Evolutionary conservation across 2,113 vertebrate genomes (phyloP), one percentile per base, ranked within the genome.

Genomic region (Sclerurus mexicanus): DNA sequence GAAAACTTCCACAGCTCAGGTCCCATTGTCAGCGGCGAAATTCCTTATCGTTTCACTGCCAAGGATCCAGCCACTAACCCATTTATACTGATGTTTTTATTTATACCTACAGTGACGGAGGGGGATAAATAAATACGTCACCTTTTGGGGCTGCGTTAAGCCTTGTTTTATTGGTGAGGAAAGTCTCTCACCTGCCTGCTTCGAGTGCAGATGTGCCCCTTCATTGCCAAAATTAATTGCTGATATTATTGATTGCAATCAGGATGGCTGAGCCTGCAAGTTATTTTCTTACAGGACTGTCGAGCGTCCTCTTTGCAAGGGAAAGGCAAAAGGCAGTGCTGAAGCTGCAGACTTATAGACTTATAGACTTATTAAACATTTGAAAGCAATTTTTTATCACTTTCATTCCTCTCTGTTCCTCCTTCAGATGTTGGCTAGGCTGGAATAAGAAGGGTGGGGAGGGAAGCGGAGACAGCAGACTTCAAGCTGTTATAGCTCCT

Each of bases 321-420:
- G n/a, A 72, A 88, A 93, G 42, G 64, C 82, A 67, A 44, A 94
- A 49, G 28, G 42, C 59, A 52, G 78, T 12, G 68, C 35, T 42
- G 90, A 74, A 80, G 39, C 39, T 64, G 75, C 17, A 56, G 83
- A 10, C 21, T n/a, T 92, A n/a, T n/a, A n/a, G 93, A 96, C 95
- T 95, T 92, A 92, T 84, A 27, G 75, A 81, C n/a, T n/a, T 78
- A 79, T 89, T 86, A 78, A 90, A 67, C 42, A 46, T 71, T 90
- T 92, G 78, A 88, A 18, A 87, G 73, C 28, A 46, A 42, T 56
- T 91, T 95, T 90, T 94, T 60, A 92, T 89, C 30, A 0, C 68
- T 92, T 68, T 71, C 73, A 86, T 96, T 95, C 85, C 75, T 90
- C 71, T 86, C 92, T 60, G 44, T 25, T 89, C 69, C 79, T 96